Evolutionary conservation across 2,113 vertebrate genomes (phyloP).

Genomic region (Python bivittatus): DNA sequence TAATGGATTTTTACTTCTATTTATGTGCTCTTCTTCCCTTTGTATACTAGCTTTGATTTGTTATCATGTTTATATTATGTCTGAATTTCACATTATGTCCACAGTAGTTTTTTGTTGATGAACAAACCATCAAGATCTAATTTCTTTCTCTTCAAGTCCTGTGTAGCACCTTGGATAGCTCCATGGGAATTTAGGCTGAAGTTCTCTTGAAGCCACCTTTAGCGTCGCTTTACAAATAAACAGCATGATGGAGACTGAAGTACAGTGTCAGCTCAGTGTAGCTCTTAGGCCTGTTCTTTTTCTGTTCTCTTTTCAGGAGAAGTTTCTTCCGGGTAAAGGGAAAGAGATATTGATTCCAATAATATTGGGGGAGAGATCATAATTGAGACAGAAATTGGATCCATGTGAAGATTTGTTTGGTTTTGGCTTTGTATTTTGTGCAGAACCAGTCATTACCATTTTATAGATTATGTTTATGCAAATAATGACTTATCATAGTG

Average conservation of each 20-base stretch:
- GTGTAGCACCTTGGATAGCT: conserved; percentile 12
- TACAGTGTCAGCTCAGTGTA: neutral
- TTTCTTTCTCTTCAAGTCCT: neutral
- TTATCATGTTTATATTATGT: neutral
- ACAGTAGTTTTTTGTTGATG: neutral
- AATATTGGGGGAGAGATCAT: neutral
- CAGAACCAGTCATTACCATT: neutral
- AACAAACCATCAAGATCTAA: neutral
- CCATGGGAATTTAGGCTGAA: neutral
- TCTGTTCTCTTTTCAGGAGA: neutral
- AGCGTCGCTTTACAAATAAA: neutral
- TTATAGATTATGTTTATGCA: neutral
- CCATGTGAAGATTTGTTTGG: neutral
- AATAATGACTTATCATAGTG: neutral
- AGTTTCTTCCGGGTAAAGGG: neutral
- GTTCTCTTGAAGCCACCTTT: neutral
- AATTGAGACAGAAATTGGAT: neutral
- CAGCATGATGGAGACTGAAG: neutral
- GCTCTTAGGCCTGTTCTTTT: neutral
- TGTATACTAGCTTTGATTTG: neutral
- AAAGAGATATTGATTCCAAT: neutral
- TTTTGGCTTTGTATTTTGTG: neutral
- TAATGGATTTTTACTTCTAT: neutral
- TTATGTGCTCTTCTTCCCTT: neutral
- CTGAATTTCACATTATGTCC: neutral